Conservation (phyloP, 2,113 vertebrate species). For the Equus quagga region DNA sequence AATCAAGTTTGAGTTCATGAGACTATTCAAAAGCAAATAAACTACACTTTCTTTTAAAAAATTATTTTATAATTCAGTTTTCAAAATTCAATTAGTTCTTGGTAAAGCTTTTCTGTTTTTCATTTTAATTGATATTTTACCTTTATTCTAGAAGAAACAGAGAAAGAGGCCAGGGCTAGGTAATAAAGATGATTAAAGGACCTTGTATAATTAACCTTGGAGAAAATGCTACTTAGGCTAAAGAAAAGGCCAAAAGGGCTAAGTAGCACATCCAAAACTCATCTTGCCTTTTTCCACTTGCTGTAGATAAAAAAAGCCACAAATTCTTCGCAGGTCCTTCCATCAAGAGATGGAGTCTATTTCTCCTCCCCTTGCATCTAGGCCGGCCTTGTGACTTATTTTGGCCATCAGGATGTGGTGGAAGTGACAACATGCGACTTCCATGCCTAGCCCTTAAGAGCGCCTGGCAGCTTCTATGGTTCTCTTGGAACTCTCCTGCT, state of each 20-base stretch:
- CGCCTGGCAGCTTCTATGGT: not conserved
- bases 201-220: not conserved
- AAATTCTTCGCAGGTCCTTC: conserved; percentile 3
- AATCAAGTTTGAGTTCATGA: conserved; percentile 55
- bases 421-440: not conserved
- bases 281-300: not conserved
- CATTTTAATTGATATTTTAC: conserved; percentile 45
- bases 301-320: not conserved
- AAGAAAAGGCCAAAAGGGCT: conserved; percentile 16
- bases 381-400: conserved; percentile 28
- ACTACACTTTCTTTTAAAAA: not conserved
- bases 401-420: not conserved
- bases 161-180: not conserved
- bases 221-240: conserved; percentile 45
- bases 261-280: conserved; percentile 2
- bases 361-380: conserved; percentile 25
- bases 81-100: conserved; percentile 48
- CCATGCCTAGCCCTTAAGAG: not conserved
- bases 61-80: conserved; percentile 36
- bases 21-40: conserved; percentile 33
- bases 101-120: conserved; percentile 46
- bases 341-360: not conserved
- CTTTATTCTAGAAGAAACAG: not conserved
- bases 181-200: conserved; percentile 20
- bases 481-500: not conserved